Conservation (phyloP, 2,888 invertebrate species). For the Yponomeuta sedellus region DNA sequence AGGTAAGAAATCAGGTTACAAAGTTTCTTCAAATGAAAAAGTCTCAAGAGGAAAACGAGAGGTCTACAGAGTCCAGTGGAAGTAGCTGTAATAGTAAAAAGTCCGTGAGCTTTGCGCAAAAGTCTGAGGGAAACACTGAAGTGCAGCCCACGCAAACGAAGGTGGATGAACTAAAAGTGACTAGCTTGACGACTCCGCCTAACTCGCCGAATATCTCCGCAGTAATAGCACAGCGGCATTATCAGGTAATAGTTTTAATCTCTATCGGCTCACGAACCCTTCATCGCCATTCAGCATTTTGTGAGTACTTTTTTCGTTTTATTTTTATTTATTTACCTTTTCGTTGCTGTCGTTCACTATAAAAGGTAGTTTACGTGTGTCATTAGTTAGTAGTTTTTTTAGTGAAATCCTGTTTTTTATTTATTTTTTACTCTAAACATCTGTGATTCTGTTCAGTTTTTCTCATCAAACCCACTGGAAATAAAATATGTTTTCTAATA, state of each 20-base stretch:
- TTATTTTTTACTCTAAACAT: no score
- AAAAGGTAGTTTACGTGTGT: slow-evolving; percentile 7
- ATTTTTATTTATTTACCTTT: slow-evolving; percentile 15
- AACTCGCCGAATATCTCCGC: slow-evolving; percentile 85
- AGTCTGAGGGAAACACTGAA: slow-evolving; percentile 56
- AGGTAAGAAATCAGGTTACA: slow-evolving; percentile 82
- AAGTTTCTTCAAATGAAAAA: slow-evolving; percentile 83
- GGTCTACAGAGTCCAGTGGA: slow-evolving; percentile 76
- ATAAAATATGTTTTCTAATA: neutral
- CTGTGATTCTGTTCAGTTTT: slow-evolving; percentile 15
- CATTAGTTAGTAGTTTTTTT: no score
- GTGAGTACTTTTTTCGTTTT: slow-evolving; percentile 66
- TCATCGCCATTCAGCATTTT: slow-evolving; percentile 32
- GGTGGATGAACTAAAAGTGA: slow-evolving; percentile 69
- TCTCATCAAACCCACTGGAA: neutral
- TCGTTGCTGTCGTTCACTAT: neutral
- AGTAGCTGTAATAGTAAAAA: slow-evolving; percentile 80
- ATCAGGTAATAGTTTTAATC: slow-evolving; percentile 66
- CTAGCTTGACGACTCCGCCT: slow-evolving; percentile 78
- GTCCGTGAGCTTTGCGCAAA: slow-evolving; percentile 86
- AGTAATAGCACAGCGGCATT: slow-evolving; percentile 75
- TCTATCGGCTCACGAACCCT: neutral
- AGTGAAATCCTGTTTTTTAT: slow-evolving; percentile 26
- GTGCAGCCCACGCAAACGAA: slow-evolving; percentile 59
- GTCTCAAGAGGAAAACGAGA: slow-evolving; percentile 80